These are phyloP conservation scores for Lophotis ruficrista DNA, from an alignment of 2,113 vertebrate species.

Conservation along the genomic window DNA sequence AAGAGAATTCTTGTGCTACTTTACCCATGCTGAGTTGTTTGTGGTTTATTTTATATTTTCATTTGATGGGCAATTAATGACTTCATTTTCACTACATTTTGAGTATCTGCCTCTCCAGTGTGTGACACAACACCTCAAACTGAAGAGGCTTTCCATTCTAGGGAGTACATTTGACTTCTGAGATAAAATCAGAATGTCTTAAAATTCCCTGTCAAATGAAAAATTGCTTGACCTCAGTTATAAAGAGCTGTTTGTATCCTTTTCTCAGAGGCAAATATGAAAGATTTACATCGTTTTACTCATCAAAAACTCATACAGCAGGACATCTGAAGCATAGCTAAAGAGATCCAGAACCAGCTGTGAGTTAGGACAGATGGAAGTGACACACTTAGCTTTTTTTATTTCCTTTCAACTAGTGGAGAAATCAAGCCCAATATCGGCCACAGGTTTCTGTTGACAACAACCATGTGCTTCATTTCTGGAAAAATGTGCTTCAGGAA, in stretches of 20 bases:
- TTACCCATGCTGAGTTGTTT: neutral
- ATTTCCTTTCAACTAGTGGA: neutral
- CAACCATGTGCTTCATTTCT: neutral
- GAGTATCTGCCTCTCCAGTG: neutral
- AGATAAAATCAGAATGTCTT: neutral
- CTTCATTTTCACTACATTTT: neutral
- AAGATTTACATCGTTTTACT: neutral
- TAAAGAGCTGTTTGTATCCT: neutral
- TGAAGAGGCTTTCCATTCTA: neutral
- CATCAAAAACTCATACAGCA: neutral
- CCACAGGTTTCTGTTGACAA: neutral
- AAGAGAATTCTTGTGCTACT: neutral
- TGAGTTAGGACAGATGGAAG: neutral
- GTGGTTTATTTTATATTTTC: neutral
- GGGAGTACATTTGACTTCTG: neutral
- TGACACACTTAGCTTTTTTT: neutral
- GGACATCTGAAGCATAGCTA: neutral
- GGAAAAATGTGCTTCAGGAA: neutral
- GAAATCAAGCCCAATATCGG: neutral
- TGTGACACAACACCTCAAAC: neutral
- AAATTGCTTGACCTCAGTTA: neutral
- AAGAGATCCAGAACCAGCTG: neutral
- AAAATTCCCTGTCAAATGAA: neutral
- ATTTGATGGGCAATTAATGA: neutral
- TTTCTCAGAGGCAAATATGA: neutral